A percentile compares a stretch with the other conserved stretches of the same genome.
These are phyloP conservation scores for Prolemur simus DNA, from an alignment of 2,113 vertebrate genomes.

Conservation along the genomic window DNA sequence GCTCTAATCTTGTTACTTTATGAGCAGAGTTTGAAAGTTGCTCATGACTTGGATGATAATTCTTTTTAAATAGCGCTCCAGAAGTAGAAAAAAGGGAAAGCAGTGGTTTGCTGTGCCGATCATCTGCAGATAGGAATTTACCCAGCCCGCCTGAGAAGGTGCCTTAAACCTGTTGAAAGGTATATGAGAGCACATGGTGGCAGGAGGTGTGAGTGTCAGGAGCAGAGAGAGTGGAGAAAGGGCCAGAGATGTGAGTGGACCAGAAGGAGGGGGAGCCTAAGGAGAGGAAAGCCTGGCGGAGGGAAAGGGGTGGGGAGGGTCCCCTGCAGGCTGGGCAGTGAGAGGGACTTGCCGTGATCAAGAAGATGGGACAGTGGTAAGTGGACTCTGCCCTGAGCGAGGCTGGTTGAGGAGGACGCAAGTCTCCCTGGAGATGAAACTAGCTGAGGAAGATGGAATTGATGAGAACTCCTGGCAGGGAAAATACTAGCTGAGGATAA, in stretches of 20 bases:
- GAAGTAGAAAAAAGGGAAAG: not conserved
- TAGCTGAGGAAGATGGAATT: not conserved
- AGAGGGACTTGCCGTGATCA: not conserved
- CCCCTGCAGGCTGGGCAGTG: not conserved
- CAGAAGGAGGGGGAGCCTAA: not conserved
- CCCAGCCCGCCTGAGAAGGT: not conserved
- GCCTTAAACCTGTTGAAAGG: not conserved
- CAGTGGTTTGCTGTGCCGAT: not conserved
- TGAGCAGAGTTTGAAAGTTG: conserved; percentile 8
- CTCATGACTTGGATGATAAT: not conserved
- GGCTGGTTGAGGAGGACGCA: not conserved
- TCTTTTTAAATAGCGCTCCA: not conserved
- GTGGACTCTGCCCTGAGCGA: not conserved
- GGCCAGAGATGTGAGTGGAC: not conserved
- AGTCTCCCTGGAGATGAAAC: not conserved
- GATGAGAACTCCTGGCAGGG: not conserved
- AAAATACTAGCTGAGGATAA: not conserved
- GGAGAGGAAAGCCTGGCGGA: not conserved
- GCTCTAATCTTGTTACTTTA: not conserved
- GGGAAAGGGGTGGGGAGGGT: rapidly evolving
- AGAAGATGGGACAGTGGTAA: not conserved
- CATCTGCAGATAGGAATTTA: not conserved
- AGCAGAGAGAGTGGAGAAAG: not conserved
- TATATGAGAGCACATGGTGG: not conserved
- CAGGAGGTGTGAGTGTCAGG: not conserved